Evolutionary conservation across 2,113 vertebrate genomes (phyloP), one percentile per base, ranked within the genome.

Genomic region (Oophaga pumilio): DNA sequence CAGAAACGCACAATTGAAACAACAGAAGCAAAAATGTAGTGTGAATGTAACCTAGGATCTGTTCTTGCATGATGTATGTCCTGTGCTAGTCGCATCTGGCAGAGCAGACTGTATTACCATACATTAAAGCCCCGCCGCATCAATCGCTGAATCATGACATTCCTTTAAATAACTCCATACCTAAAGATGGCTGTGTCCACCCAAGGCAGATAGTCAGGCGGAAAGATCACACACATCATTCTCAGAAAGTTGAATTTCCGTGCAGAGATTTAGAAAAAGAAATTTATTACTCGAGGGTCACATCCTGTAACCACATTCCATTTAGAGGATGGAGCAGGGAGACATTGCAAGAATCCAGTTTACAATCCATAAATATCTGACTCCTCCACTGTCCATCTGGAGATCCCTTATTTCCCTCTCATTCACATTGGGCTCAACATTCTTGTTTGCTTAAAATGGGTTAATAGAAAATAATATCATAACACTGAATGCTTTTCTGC

Each of bases 231-330:
- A 28, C 12, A 33, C n/a, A 56, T 15, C 76, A 59, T 79, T 73
- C 73, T 74, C 22, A 77, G 49, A 87, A 80, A 57, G 60, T 1
- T 43, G 85, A 26, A 80, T 87, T 87, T 87, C 78, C 15, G 26
- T 33, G 53, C 76, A 49, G 43, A 79, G 60, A 69, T 69, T 49
- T 80, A 26, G 33, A 43, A 81, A 28, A 86, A 77, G 85, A 87
- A 87, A 81, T 81, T n/a, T 59, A 73, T 28, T 24, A 53, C 26
- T 71, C 69, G n/a, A 8, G 85, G 77, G 77, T 87, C 86, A 87
- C 82, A 82, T 87, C 86, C 86, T 87, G 86, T 73, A 87, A 87
- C 77, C 81, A 82, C 77, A 87, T 87, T 87, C 85, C 85, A 73
- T 81, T 24, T 22, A 71, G 18, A 87, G 85, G 52, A 87, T 71